Base-by-base conservation (phyloP, 2,888 invertebrate genomes). In the Leucophenga maculata region DNA sequence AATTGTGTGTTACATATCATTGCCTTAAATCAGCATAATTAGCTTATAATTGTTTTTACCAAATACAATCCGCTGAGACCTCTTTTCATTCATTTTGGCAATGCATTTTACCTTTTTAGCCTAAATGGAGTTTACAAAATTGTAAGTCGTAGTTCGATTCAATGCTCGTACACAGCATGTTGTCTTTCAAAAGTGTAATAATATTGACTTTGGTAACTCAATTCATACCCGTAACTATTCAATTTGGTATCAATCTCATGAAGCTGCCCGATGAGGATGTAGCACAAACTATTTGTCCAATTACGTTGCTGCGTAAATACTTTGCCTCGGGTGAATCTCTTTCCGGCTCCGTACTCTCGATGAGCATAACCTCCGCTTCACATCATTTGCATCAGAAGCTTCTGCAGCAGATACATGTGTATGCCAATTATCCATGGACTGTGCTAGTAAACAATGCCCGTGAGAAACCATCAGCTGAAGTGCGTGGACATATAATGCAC, bases 291-390 rank as follows among this genome's bases (percentile, higher is more conserved):
- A 74, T 74, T 0, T 87, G 86, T 67, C 77, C 76, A 0, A 66
- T 78, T 22, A 79, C 80, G 0, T 67, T 87, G 9, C 71, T 87
- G 0, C 74, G 72, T 0, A 87, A 87, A 69, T 87, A 87, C 70
- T 87, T 87, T 32, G 55, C 77, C 26, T 85, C 82, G 1, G 82
- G 82, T 0, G 83, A 85, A 66, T 54, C 74, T 0, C 77, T 86
- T 0, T 84, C 86, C 0, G 88, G 87, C 1, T 75, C 84, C 0
- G 77, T 87, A 9, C 70, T 87, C 0, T 79, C 83, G 13, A 68
- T 86, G 14, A 84, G 78, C 31, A 65, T 82, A 0, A 78, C 78
- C 0, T 59, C 79, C 0, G 73, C 75, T 0, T 54, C 72, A 1
- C 64, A 59, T 0, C 54, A 75, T n/a, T 44, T 85, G 0, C 80